Percentiles rank a stretch among this genome's conserved stretches.
phyloP scores from a whole-genome alignment of 1,140 invertebrate species.

The Daktulosphaira vitifoliae region DNA sequence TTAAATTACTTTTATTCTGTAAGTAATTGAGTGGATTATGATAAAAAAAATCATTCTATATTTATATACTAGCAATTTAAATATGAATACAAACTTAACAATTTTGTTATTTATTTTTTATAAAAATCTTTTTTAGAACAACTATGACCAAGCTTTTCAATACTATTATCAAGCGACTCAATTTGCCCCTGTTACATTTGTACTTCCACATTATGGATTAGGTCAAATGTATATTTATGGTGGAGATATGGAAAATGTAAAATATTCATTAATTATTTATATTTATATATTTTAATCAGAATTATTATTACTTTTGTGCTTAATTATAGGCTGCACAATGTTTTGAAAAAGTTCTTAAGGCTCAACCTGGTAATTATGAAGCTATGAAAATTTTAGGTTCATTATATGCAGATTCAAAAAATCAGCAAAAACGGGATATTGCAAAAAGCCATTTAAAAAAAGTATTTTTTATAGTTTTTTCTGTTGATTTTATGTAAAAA shows the following conservation, averaged over 20 bases:
- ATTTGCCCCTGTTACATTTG: conserved; percentile 89
- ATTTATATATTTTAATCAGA: conserved; percentile 11
- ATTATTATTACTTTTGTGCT: conserved; percentile 19
- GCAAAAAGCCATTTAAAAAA: conserved; percentile 84
- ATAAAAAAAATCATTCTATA: too few species aligned
- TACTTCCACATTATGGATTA: conserved; percentile 93
- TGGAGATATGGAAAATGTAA: conserved; percentile 93
- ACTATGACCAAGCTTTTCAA: conserved; percentile 97
- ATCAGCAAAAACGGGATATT: conserved; percentile 82
- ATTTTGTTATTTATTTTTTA: too few species aligned
- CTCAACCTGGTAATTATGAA: conserved; percentile 95
- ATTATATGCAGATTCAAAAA: conserved; percentile 84
- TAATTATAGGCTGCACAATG: conserved; percentile 79
- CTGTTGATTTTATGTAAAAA: neutral
- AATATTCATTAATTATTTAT: conserved; percentile 38
- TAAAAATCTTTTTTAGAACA: conserved; percentile 50
- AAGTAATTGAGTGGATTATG: too few species aligned
- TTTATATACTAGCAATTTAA: too few species aligned
- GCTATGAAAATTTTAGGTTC: conserved; percentile 99
- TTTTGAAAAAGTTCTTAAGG: conserved; percentile 97
- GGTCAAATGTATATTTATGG: conserved; percentile 99
- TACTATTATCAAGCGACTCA: conserved; percentile 99
- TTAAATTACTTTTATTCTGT: too few species aligned
- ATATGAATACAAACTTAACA: too few species aligned
- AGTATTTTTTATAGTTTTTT: conserved; percentile 42